Evolutionary conservation across 1,140 invertebrate species (phyloP).

Genomic region (Trinorchestia longiramus): DNA sequence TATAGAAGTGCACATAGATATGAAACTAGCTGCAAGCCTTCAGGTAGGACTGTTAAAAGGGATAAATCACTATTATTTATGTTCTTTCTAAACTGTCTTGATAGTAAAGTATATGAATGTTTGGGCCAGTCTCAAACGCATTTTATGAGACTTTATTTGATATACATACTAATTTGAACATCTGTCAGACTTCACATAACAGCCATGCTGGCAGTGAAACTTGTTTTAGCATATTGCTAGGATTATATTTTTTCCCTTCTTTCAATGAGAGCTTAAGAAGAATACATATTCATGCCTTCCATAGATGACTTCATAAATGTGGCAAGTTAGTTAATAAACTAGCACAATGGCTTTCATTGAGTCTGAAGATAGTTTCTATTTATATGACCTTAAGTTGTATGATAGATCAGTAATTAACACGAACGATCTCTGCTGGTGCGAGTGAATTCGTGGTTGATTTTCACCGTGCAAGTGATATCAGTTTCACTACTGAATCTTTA

Average conservation of each 20-base stretch:
- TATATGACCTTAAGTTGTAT: not conserved
- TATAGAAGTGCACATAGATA: no score
- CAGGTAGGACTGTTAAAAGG: no score
- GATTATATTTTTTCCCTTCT: not conserved
- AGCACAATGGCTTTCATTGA: not conserved
- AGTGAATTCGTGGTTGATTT: not conserved
- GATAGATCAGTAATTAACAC: not conserved
- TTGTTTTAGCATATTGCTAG: not conserved
- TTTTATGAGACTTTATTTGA: not conserved
- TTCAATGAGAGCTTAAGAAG: not conserved
- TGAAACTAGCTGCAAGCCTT: no score
- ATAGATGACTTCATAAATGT: not conserved
- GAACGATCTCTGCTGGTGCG: not conserved
- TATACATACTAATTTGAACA: not conserved
- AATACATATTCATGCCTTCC: not conserved
- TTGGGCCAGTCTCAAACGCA: not conserved
- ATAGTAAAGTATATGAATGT: not conserved
- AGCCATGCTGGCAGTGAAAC: not conserved
- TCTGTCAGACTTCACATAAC: not conserved
- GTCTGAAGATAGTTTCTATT: not conserved
- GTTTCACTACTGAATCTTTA: not conserved
- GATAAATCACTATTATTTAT: no score
- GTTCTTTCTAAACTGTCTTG: no score
- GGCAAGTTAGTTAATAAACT: not conserved
- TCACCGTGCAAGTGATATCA: not conserved